Evolutionary conservation across 1,140 invertebrate species (phyloP).

Genomic region (Cyclina sinensis): DNA sequence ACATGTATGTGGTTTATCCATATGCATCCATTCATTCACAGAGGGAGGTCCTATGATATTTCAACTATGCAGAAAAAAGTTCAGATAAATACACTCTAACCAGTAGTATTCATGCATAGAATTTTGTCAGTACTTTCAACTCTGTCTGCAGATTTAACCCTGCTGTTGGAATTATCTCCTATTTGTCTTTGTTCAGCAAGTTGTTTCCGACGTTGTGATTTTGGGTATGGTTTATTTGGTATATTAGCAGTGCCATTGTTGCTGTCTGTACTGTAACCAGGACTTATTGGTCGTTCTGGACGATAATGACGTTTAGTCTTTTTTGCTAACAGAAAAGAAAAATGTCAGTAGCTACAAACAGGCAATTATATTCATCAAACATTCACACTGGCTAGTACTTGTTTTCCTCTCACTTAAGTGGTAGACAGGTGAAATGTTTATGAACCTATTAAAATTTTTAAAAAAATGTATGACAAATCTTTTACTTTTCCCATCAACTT

Average conservation of each 20-base stretch:
- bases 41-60: too few relatives aligned
- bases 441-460: too few relatives aligned
- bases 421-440: too few relatives aligned
- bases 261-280: constrained; percentile 86
- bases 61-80: too few relatives aligned
- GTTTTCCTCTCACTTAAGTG: too few relatives aligned
- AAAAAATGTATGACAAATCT: too few relatives aligned
- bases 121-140: neutral
- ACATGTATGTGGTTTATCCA: neutral
- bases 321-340: neutral
- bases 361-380: too few relatives aligned
- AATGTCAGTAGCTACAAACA: too few relatives aligned
- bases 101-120: constrained; percentile 11
- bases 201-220: constrained; percentile 84
- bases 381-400: too few relatives aligned
- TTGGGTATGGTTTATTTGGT: constrained; percentile 81
- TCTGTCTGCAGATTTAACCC: neutral
- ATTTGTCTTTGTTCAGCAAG: constrained; percentile 73
- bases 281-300: constrained; percentile 83
- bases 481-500: too few relatives aligned
- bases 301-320: constrained; percentile 68
- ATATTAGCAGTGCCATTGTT: constrained; percentile 84
- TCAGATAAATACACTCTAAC: too few relatives aligned
- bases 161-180: constrained; percentile 41
- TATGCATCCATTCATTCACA: neutral